Base-by-base conservation (phyloP, 2,888 invertebrate genomes). In the Alcis repandata region DNA sequence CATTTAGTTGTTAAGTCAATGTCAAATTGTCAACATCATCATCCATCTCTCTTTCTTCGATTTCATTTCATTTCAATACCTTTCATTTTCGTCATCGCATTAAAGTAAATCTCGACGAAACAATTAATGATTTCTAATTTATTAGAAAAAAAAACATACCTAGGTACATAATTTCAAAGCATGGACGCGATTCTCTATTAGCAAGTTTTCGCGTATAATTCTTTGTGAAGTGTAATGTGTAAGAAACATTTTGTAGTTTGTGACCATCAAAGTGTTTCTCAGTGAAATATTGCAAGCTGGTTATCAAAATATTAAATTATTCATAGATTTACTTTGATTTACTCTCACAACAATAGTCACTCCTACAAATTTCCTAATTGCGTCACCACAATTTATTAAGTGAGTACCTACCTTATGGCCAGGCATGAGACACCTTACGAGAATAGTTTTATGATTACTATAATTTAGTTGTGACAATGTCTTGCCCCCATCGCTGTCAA, bases 201-300 rank as follows among this genome's bases (percentile, higher is more conserved):
- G 32, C 33, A 33, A 49, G 15, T 17, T 10, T 32, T 15, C 1
- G 27, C 7, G 1, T 48, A 15, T 27, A 46, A 27, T 13, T 22
- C 46, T 27, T 19, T 43, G 41, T 41, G n/a, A 13, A 49, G 32
- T 33, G 49, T 27, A 15, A 9, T 48, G 49, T 49, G 32, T 32
- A 17, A 49, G 15, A 49, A 49, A 33, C 33, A 32, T 10, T n/a
- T 49, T 13, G 2, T 46, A 22, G 8, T 7, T n/a, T 17, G 22
- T 46, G 46, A 0, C 49, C 0, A 17, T 17, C 17, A 49, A 27
- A 10, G 11, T 40, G 49, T 17, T 4, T 33, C 7, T n/a, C 11
- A 49, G 32, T 33, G 32, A 33, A 49, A 32, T 49, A 10, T 32
- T 33, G 32, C 33, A 46, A 48, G 17, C n/a, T n/a, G n/a, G n/a